A percentile compares a stretch with the other conserved stretches of the same genome.
These are phyloP conservation scores for Cepaea hortensis DNA, from an alignment of 2,888 invertebrate species.

Conservation along the genomic window DNA sequence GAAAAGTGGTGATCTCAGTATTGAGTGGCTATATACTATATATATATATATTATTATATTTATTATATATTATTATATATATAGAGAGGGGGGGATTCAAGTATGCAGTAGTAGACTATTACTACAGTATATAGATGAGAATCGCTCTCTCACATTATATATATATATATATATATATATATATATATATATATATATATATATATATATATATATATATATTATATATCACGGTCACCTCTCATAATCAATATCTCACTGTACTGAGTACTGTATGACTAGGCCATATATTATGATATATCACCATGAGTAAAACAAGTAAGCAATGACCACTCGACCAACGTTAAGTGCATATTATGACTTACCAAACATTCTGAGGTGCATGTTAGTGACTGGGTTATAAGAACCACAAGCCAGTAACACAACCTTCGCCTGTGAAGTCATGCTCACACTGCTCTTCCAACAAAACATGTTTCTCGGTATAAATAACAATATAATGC, in stretches of 20 bases:
- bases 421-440: slow-evolving; percentile 78
- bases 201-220: not conserved
- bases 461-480: slow-evolving; percentile 23
- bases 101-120: too few relatives aligned
- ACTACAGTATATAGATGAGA: too few relatives aligned
- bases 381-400: slow-evolving; percentile 97
- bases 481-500: slow-evolving; percentile 11
- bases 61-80: too few relatives aligned
- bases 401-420: slow-evolving; percentile 93
- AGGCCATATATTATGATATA: not conserved
- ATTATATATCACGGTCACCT: too few relatives aligned
- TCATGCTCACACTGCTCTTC: slow-evolving; percentile 52
- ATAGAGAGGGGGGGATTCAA: too few relatives aligned
- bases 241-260: too few relatives aligned
- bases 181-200: not conserved
- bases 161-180: not conserved
- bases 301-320: not conserved
- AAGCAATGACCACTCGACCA: not conserved
- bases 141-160: too few relatives aligned
- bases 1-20: too few relatives aligned
- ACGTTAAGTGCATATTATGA: not conserved
- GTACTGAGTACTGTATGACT: not conserved
- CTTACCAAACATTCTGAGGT: slow-evolving; percentile 96
- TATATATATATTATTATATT: too few relatives aligned
- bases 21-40: too few relatives aligned